phyloP scores from a whole-genome alignment of 2,113 vertebrate species.

The Psammodynastes pulverulentus region DNA sequence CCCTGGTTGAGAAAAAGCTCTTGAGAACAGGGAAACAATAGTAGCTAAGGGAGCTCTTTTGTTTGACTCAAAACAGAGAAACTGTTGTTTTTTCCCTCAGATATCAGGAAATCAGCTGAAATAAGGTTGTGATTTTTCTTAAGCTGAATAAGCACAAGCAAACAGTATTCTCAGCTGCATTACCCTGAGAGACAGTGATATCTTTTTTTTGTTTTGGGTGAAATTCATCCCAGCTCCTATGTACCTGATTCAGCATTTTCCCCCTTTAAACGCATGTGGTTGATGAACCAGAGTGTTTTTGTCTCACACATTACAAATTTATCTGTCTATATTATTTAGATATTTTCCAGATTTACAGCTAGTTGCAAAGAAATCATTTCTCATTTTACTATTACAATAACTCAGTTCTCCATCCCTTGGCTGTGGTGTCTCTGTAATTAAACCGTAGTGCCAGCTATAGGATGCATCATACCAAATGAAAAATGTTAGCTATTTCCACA shows the following conservation, averaged over 20 bases:
- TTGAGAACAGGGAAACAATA: neutral
- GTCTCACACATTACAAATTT: conserved; percentile 18
- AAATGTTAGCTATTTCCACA: conserved; percentile 76
- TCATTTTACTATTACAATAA: conserved; percentile 47
- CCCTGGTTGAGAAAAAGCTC: neutral
- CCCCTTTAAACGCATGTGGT: conserved; percentile 1
- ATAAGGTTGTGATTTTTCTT: neutral
- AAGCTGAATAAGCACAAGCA: neutral
- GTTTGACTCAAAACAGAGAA: neutral
- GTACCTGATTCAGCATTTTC: conserved; percentile 5
- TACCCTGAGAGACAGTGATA: neutral
- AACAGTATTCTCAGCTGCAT: neutral
- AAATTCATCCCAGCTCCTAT: neutral
- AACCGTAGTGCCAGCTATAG: conserved; percentile 56
- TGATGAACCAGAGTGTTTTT: neutral
- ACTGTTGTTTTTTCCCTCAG: neutral
- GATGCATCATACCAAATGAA: conserved; percentile 65
- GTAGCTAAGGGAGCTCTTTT: neutral
- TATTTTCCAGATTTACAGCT: conserved; percentile 26
- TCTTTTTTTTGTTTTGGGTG: neutral
- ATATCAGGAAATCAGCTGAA: neutral
- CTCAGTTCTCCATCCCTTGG: conserved; percentile 32
- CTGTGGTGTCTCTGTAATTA: conserved; percentile 63
- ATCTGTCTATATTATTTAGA: conserved; percentile 12
- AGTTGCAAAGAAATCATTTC: conserved; percentile 26